A percentile compares a stretch with the other conserved stretches of the same genome.
These are phyloP conservation scores for Parasteatoda lunata DNA, from an alignment of 2,888 invertebrate species.

Conservation along the genomic window DNA sequence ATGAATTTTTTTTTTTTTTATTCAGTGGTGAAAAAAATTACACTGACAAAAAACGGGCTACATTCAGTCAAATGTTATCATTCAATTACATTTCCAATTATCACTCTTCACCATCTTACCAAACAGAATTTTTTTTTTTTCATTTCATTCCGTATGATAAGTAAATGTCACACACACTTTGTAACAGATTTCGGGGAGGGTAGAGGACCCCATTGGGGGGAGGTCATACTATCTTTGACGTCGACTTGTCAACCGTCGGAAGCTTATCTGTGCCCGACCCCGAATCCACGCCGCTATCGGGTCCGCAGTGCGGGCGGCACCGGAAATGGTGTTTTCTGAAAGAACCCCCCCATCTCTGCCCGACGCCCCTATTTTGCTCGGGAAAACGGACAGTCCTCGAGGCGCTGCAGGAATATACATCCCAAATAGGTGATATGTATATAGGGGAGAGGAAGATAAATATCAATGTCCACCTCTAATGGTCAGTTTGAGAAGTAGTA, in stretches of 20 bases:
- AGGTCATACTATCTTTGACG: slow-evolving; percentile 51
- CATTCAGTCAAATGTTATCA: not conserved
- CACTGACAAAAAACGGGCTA: not conserved
- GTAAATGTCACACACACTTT: slow-evolving; percentile 6
- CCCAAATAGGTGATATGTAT: slow-evolving; percentile 20
- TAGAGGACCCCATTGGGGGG: not conserved
- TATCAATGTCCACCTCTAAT: slow-evolving; percentile 27
- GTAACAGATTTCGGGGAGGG: slow-evolving; percentile 17
- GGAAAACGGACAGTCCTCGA: not conserved
- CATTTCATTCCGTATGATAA: not conserved
- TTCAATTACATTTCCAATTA: not conserved
- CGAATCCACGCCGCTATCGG: slow-evolving; percentile 21
- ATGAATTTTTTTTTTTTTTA: too few relatives aligned
- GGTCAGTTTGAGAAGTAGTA: slow-evolving; percentile 1
- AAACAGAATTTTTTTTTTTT: slow-evolving; percentile 8
- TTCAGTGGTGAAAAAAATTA: not conserved
- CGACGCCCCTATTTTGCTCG: not conserved
- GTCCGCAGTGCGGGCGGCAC: slow-evolving; percentile 16
- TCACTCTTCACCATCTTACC: not conserved
- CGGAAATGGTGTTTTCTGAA: slow-evolving; percentile 59
- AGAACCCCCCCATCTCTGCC: slow-evolving; percentile 4
- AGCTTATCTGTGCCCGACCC: slow-evolving; percentile 50
- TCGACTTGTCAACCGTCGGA: slow-evolving; percentile 47
- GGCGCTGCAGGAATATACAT: slow-evolving; percentile 10
- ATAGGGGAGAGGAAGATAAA: slow-evolving; percentile 21